A percentile compares a stretch with the other conserved stretches of the same genome.
phyloP scores from a whole-genome alignment of 2,888 invertebrate species.

The Brachynemurus nebulosus region DNA sequence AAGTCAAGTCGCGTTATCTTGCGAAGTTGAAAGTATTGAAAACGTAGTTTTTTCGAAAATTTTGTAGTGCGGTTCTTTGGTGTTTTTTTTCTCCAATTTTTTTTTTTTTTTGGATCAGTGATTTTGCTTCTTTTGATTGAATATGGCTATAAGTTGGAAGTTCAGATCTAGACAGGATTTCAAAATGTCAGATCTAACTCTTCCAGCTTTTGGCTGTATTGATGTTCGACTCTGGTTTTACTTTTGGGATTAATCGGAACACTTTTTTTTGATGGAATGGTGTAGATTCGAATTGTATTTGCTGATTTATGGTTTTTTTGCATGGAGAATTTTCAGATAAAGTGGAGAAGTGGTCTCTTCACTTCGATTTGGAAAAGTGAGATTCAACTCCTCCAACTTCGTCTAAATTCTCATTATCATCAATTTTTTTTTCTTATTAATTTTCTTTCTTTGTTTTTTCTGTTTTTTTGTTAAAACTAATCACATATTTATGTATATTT shows the following conservation, averaged over 20 bases:
- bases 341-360: slow-evolving; percentile 53
- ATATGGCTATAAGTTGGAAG: slow-evolving; percentile 43
- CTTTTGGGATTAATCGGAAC: neutral
- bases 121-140: neutral
- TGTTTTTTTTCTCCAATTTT: too few relatives aligned
- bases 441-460: neutral
- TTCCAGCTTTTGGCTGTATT: slow-evolving; percentile 46
- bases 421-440: neutral
- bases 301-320: too few relatives aligned
- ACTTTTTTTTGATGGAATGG: neutral
- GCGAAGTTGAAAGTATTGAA: neutral
- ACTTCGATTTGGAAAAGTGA: slow-evolving; percentile 50
- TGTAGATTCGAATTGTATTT: slow-evolving; percentile 1
- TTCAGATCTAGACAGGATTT: slow-evolving; percentile 44
- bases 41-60: neutral
- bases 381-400: slow-evolving; percentile 69
- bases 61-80: neutral
- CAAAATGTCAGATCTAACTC: slow-evolving; percentile 56
- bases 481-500: too few relatives aligned
- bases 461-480: too few relatives aligned
- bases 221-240: neutral
- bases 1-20: too few relatives aligned
- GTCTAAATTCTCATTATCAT: slow-evolving; percentile 28
- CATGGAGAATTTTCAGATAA: too few relatives aligned
- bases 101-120: neutral